These are phyloP conservation scores for Philopotamus ludificatus DNA, from an alignment of 1,140 invertebrate species.

Conservation along the genomic window DNA sequence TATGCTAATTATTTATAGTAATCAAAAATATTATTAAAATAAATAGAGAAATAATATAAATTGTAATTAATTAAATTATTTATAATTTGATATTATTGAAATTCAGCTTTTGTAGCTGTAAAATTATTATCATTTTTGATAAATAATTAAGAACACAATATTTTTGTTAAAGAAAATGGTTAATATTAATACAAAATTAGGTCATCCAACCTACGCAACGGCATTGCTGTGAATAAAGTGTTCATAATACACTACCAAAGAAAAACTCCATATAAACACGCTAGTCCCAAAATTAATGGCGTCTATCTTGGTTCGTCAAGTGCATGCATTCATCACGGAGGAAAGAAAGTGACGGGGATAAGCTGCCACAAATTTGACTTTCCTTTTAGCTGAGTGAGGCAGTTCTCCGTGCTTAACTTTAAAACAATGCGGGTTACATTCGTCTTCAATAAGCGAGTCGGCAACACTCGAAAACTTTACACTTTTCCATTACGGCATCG, in stretches of 20 bases:
- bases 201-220: no score
- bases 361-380: constrained; percentile 19
- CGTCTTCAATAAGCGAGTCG: constrained; percentile 19
- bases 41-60: no score
- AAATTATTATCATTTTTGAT: not conserved
- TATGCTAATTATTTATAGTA: no score
- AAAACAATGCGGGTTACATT: constrained; percentile 28
- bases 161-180: no score
- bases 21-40: no score
- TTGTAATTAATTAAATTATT: no score
- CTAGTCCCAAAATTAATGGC: not conserved
- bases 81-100: no score
- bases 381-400: constrained; percentile 25
- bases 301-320: constrained; percentile 1
- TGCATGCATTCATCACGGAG: not conserved
- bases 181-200: no score
- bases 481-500: not conserved
- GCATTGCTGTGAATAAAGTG: no score
- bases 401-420: constrained; percentile 14
- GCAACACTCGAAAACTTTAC: constrained; percentile 21
- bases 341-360: not conserved
- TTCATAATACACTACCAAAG: not conserved
- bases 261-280: not conserved
- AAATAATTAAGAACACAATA: not conserved
- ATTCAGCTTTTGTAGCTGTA: no score